Base-by-base conservation (phyloP, 2,888 invertebrate species). In the Heliconius ethilla region DNA sequence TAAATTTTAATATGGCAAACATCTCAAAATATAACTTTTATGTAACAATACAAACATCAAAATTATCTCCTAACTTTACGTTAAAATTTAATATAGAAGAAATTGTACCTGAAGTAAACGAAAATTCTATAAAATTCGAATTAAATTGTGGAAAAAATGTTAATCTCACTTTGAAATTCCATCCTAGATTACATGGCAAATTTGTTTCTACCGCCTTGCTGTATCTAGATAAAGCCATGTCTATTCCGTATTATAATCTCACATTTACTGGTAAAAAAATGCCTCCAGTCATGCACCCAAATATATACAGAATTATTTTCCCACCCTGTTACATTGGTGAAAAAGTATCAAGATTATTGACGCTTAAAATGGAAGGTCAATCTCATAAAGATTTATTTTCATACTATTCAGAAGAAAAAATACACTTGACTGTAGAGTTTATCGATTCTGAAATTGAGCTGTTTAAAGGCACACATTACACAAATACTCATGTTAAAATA, bases 1-100 rank as follows among this genome's bases (percentile, higher is more conserved):
- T 92, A 63, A 84, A 88, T 63, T 94, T 94, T 82, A 87, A 89
- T 11, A 91, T 93, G 86, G 90, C 83, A n/a, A 94, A 94, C 83
- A 79, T 93, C 72, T 93, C 93, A 4, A 94, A 91, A 84, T 90
- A 90, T 85, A 84, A 85, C 78, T 87, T 94, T 70, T 81, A 86
- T 78, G 80, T 93, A 3, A 88, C 90, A 33, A 91, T 94, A 79
- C 11, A 89, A 37, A 91, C 86, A 29, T 82, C 89, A 65, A 94
- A 92, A 81, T 81, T 94, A 77, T 78, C 85, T 3, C 93, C 94
- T 73, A 85, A 86, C 78, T 94, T 93, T 82, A 84, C 87, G 25
- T 84, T 94, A 75, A 85, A 89, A 51, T 80, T 91, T 45, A 51
- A 79, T 22, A 86, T 89, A 10, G 87, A 87, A 81, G 87, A 88